A percentile compares a stretch with the other conserved stretches of the same genome.
Evolutionary conservation across 2,797 vertebrate genomes (phyloP).

Genomic region (Sebastes alutus): DNA sequence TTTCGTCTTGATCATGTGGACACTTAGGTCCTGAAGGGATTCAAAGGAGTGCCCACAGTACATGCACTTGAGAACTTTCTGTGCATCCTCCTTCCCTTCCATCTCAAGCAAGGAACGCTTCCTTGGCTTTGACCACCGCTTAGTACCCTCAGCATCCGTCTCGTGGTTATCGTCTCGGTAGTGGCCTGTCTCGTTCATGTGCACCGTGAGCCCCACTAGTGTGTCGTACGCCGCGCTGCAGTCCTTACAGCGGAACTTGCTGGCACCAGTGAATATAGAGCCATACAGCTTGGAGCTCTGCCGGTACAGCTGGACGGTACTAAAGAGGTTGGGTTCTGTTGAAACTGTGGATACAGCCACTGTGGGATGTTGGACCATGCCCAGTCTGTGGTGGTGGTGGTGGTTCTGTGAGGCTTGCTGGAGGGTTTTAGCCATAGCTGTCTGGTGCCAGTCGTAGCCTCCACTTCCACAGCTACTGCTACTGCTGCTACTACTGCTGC

Average conservation of each 20-base stretch:
- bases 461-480: constrained; percentile 95
- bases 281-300: constrained; percentile 99
- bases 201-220: constrained; percentile 96
- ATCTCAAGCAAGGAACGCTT: constrained; percentile 98
- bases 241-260: constrained; percentile 99
- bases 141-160: constrained; percentile 92
- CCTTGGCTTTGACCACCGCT: constrained; percentile 98
- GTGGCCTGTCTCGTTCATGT: constrained; percentile 99
- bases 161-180: constrained; percentile 99
- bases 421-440: constrained; percentile 95
- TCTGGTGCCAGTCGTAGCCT: constrained; percentile 99
- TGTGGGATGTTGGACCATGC: constrained; percentile 63
- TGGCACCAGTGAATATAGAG: constrained; percentile 98
- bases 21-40: constrained; percentile 98
- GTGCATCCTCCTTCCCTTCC: constrained; percentile 98
- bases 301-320: constrained; percentile 97
- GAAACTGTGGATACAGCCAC: constrained; percentile 56
- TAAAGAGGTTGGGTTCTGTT: constrained; percentile 90
- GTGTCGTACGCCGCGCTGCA: constrained; percentile 98
- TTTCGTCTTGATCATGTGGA: constrained; percentile 99
- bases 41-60: constrained; percentile 99
- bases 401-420: constrained; percentile 95
- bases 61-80: constrained; percentile 99
- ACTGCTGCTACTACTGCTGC: constrained; percentile 95
- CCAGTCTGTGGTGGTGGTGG: constrained; percentile 73